A percentile compares a stretch with the other conserved stretches of the same genome.
phyloP scores from a whole-genome alignment of 2,797 vertebrate species.

The Helarctos malayanus region DNA sequence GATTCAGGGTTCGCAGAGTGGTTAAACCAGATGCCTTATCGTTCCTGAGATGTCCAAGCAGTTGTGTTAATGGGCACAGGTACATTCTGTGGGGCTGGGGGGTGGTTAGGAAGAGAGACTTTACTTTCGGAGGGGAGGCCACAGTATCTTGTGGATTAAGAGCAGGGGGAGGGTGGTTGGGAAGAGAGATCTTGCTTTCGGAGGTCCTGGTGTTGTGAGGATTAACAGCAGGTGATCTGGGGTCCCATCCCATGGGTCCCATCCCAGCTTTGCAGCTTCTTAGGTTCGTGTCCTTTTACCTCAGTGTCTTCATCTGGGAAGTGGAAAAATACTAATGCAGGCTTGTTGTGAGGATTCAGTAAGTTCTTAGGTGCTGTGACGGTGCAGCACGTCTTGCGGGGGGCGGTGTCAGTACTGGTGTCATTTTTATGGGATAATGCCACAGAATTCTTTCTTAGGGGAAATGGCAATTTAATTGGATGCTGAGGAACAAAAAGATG shows the following conservation, averaged over 20 bases:
- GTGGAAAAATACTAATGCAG: not conserved
- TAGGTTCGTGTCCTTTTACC: not conserved
- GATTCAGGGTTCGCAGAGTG: not conserved
- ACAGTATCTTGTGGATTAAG: not conserved
- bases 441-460: slow-evolving; percentile 59
- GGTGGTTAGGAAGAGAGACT: not conserved
- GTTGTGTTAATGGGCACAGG: not conserved
- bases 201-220: not conserved
- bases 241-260: not conserved
- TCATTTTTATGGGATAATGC: slow-evolving; percentile 61
- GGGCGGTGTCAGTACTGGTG: not conserved
- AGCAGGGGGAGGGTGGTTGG: not conserved
- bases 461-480: slow-evolving; percentile 64
- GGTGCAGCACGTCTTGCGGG: not conserved
- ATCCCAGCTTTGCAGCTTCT: not conserved
- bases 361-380: not conserved
- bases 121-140: not conserved
- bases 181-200: slow-evolving; percentile 20
- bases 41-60: not conserved
- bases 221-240: not conserved
- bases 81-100: not conserved
- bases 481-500: slow-evolving; percentile 14
- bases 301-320: slow-evolving; percentile 12
- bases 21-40: not conserved
- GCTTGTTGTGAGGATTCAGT: not conserved